Evolutionary conservation across 2,888 invertebrate species (phyloP).

Genomic region (Archips xylosteana): DNA sequence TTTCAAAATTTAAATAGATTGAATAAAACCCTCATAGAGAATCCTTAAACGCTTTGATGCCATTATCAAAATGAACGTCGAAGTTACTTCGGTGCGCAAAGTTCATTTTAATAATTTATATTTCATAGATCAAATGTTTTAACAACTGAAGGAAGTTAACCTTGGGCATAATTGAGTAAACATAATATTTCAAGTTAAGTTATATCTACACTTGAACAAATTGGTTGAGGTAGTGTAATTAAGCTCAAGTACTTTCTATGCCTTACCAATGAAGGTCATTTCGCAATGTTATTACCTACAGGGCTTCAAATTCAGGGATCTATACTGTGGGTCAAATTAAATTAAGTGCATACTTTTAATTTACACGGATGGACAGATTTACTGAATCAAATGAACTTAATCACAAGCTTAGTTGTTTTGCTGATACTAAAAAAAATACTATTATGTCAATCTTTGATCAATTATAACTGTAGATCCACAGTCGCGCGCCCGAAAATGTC

Average conservation of each 20-base stretch:
- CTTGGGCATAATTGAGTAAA: not conserved
- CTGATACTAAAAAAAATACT: no score
- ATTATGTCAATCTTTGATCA: no score
- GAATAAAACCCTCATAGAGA: conserved; percentile 16
- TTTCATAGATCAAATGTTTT: conserved; percentile 3
- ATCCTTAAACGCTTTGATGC: conserved; percentile 9
- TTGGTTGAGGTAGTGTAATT: not conserved
- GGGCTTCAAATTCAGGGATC: no score
- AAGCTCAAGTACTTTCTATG: not conserved
- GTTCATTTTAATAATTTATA: conserved; percentile 7
- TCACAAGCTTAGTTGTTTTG: no score
- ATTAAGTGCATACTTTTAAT: no score
- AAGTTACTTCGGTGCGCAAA: conserved; percentile 14
- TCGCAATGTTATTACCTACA: not conserved
- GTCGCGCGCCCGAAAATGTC: no score
- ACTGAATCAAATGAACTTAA: no score
- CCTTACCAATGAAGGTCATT: not conserved
- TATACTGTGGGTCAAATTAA: no score
- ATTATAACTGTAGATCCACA: no score
- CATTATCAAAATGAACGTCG: conserved; percentile 28
- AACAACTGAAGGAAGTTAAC: not conserved
- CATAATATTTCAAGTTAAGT: not conserved
- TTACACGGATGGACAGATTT: no score
- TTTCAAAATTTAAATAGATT: conserved; percentile 15
- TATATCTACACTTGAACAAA: not conserved